A percentile compares a stretch with the other conserved stretches of the same genome.
Evolutionary conservation across 2,113 vertebrate genomes (phyloP).

Genomic region (Probosciger aterrimus): DNA sequence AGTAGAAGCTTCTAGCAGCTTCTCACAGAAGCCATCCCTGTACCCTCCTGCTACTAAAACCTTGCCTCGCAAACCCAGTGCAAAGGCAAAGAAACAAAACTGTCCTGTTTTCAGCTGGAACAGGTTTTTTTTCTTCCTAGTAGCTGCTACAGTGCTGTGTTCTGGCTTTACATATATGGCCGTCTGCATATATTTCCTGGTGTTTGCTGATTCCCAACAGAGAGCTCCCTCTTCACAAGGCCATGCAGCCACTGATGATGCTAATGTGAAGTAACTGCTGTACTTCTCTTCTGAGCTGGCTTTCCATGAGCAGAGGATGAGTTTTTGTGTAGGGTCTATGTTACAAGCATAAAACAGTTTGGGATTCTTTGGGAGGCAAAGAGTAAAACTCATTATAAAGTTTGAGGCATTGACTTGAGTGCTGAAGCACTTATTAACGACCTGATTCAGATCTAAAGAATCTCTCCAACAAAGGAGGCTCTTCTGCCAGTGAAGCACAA

Average conservation of each 20-base stretch:
- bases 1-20: neutral
- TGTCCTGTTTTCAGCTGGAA: neutral
- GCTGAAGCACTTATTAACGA: conserved; percentile 44
- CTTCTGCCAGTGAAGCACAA: conserved; percentile 58
- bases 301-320: neutral
- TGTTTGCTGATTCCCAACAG: neutral
- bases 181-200: neutral
- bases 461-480: conserved; percentile 45
- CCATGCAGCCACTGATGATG: neutral
- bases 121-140: neutral
- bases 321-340: neutral
- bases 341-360: neutral
- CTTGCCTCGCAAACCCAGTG: neutral
- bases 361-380: conserved; percentile 1
- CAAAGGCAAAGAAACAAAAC: neutral
- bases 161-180: neutral
- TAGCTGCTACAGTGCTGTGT: neutral
- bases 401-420: conserved; percentile 30
- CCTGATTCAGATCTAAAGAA: conserved; percentile 65
- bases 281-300: neutral
- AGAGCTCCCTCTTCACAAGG: neutral
- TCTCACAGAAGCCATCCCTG: neutral
- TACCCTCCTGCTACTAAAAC: neutral
- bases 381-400: conserved; percentile 34
- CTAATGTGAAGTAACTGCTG: neutral